Base-by-base conservation (phyloP, 37 sponge, comb jelly and placozoan genomes). In the Spongilla lacustris region DNA sequence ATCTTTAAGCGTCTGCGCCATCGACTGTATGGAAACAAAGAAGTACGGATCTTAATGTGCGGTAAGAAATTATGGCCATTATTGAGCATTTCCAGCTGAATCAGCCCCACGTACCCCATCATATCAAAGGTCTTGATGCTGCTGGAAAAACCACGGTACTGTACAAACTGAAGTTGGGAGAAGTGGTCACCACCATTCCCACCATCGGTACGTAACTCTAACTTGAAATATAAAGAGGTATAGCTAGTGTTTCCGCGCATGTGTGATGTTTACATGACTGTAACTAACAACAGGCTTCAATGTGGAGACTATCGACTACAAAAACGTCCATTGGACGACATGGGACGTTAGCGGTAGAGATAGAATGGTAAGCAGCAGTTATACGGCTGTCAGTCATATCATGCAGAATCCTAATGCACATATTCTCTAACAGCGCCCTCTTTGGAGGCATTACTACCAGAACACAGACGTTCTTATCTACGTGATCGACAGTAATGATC, bases 401-500 rank as follows among this genome's bases (percentile, higher is more conserved):
- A 84, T 0, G 23, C 77, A 46, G 37, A 2, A 58, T 58, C 58
- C 58, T 58, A 58, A 58, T n/a, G n/a, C 58, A 17, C 58, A 58
- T 1, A 0, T 17, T 14, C 58, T 58, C 58, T 13, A 6, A 25
- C 75, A 95, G 96, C 80, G 95, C 19, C 94, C 92, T 17, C 73
- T 96, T 49, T 94, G 91, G 91, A 83, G 95, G 66, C 92, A 96
- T 79, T 96, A 96, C 83, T 94, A 73, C 37, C 90, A 94, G 36
- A 87, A 94, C 66, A 94, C 88, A 23, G 93, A 94, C 83, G 95
- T 86, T 19, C 77, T 96, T 19, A 77, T 97, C 8, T 93, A 89
- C 72, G 96, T 97, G 30, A 79, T 97, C 34, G 98, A 97, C 85
- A 95, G 96, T 34, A 93, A 95, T 49, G 98, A 97, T 68, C 37